Evolutionary conservation across 2,113 vertebrate genomes (phyloP).

Genomic region (Sphaerodactylus townsendi): DNA sequence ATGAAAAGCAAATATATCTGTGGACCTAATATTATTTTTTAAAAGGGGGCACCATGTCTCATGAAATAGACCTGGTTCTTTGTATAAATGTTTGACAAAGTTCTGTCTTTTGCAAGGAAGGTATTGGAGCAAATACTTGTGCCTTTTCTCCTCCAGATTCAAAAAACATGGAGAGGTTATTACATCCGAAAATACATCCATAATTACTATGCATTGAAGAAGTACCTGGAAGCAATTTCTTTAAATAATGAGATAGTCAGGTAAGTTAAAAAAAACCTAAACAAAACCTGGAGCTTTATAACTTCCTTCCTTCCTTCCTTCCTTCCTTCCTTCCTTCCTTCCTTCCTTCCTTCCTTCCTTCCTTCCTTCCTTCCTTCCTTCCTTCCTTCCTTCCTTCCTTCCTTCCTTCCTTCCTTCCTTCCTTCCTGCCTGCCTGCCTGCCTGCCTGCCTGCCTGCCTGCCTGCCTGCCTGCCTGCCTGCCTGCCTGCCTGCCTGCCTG

Average conservation of each 20-base stretch:
- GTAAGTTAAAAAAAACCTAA: slow-evolving; percentile 74
- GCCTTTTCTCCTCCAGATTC: slow-evolving; percentile 81
- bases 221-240: slow-evolving; percentile 80
- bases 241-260: slow-evolving; percentile 84
- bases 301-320: too few relatives aligned
- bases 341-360: too few relatives aligned
- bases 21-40: slow-evolving; percentile 18
- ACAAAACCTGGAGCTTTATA: slow-evolving; percentile 17
- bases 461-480: too few relatives aligned
- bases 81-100: slow-evolving; percentile 12
- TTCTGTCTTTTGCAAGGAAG: slow-evolving; percentile 24
- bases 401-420: too few relatives aligned
- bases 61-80: neutral
- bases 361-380: too few relatives aligned
- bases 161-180: slow-evolving; percentile 87
- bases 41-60: neutral
- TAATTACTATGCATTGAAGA: slow-evolving; percentile 87
- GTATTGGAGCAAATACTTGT: slow-evolving; percentile 48
- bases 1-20: neutral
- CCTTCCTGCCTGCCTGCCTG: too few relatives aligned
- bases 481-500: too few relatives aligned
- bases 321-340: too few relatives aligned
- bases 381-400: too few relatives aligned
- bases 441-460: too few relatives aligned
- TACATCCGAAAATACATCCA: slow-evolving; percentile 85